A percentile compares a stretch with the other conserved stretches of the same genome.
phyloP scores from a whole-genome alignment of 2,888 invertebrate genomes.

The Isoperla grammatica region DNA sequence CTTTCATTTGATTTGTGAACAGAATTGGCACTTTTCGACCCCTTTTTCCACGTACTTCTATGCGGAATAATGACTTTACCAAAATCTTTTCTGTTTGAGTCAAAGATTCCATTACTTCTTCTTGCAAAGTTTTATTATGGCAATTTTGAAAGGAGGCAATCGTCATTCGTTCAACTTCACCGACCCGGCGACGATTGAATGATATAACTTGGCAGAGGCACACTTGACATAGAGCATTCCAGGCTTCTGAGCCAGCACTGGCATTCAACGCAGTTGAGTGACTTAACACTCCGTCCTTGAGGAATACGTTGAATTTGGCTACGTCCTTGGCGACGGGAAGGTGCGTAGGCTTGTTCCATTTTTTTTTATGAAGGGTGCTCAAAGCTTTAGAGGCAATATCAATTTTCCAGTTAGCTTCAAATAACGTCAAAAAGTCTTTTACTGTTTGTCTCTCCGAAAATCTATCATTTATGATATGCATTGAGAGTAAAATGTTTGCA shows the following conservation, averaged over 20 bases:
- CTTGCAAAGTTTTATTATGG: not conserved
- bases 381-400: not conserved
- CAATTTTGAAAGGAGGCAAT: not conserved
- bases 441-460: not conserved
- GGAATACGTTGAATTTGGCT: not conserved
- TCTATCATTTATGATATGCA: not conserved
- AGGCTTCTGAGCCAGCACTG: not conserved
- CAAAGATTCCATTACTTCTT: not conserved
- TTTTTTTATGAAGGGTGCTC: not conserved
- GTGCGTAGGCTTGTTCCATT: not conserved
- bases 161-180: not conserved
- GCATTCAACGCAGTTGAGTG: not conserved
- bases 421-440: not conserved
- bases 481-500: not conserved
- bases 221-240: not conserved
- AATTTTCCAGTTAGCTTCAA: not conserved
- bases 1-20: not conserved
- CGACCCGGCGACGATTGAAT: not conserved
- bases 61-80: not conserved
- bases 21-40: constrained; percentile 8
- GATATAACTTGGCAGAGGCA: not conserved
- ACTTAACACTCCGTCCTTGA: not conserved
- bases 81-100: not conserved
- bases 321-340: not conserved
- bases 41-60: constrained; percentile 12